Evolutionary conservation across 2,888 invertebrate species (phyloP), one percentile per base, ranked within the genome.

Genomic region (Dasysyrphus tricinctus): DNA sequence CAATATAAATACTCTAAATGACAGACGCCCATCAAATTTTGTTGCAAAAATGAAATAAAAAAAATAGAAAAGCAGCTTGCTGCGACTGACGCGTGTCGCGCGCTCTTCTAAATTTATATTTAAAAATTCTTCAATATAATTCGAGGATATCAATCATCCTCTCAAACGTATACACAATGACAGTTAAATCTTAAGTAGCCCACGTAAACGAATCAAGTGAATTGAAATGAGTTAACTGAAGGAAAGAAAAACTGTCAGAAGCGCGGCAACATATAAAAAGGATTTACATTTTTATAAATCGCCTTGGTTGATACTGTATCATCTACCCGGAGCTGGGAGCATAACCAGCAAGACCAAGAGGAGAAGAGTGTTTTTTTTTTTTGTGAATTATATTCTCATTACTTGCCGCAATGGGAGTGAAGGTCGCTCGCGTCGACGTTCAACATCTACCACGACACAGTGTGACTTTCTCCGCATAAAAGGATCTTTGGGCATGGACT

Each of bases 221-320:
- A 84, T 76, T 69, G 47, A 76, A 80, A 80, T 57, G 73, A 72
- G 70, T 56, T 19, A 65, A 72, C 47, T 65, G 14, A 37, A 34
- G 47, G 9, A 51, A 56, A 67, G 29, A 32, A 3, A 32, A 76
- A 67, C 76, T 80, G 84, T 84, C 84, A 84, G 51, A 76, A 76
- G 72, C 72, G 76, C 61, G 67, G 67, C 72, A 76, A 84, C 84
- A 59, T 54, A 84, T 12, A 69, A 59, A 76, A 80, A 80, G 84
- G 84, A 84, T 84, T 84, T 80, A 84, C 84, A 84, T 84, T 84
- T 83, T 80, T 84, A 84, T 84, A 80, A 80, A 84, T 84, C 80
- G 84, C 72, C 72, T 75, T 72, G 49, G 14, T 59, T 34, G 19
- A 54, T 49, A 16, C 37, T 75, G 19, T 29, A 32, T 49, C 29